Base-by-base conservation (phyloP, 2,113 vertebrate species). In the Colistium nudipinnis region DNA sequence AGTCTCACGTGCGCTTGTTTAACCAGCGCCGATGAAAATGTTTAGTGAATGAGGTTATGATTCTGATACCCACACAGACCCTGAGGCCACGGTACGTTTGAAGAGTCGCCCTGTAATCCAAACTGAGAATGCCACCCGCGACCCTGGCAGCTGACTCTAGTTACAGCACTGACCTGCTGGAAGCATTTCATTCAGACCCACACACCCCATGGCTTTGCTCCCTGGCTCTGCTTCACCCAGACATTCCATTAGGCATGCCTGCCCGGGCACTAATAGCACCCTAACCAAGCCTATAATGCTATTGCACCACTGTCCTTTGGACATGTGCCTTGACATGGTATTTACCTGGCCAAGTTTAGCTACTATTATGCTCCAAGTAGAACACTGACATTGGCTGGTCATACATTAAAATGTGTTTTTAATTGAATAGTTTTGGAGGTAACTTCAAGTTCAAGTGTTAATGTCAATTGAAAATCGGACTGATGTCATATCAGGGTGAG, bases 131-230 rank as follows among this genome's bases (percentile, higher is more conserved):
- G 35, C 55, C 12, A 17, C 57, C 41, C 43, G 48, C 43, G 56
- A 67, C 43, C 24, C 17, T 25, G 30, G 60, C 35, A 16, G 61
- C 38, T 64, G 53, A 39, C 47, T 51, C 20, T 31, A 20, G 38
- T 65, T 48, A 47, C 49, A 61, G 38, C 57, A 20, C 1, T 43
- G 61, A 66, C 55, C 59, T 24, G 65, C 62, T 71, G 56, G 44
- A 78, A 67, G 65, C 33, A 20, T 55, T 76, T 68, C 39, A 75
- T 75, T 68, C 41, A 57, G 55, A 64, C 57, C 12, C 57, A 62
- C 48, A 60, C 30, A 41, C 10, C n/a, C 6, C 49, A 20, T 17
- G 36, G 56, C 57, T 41, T 68, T 63, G 36, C 57, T 61, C 57
- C 52, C 47, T 63, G 56, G 60, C 61, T 60, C 57, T 47, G 47